Base-by-base conservation (phyloP, 2,888 invertebrate species). In the Drosophila fungiperda region DNA sequence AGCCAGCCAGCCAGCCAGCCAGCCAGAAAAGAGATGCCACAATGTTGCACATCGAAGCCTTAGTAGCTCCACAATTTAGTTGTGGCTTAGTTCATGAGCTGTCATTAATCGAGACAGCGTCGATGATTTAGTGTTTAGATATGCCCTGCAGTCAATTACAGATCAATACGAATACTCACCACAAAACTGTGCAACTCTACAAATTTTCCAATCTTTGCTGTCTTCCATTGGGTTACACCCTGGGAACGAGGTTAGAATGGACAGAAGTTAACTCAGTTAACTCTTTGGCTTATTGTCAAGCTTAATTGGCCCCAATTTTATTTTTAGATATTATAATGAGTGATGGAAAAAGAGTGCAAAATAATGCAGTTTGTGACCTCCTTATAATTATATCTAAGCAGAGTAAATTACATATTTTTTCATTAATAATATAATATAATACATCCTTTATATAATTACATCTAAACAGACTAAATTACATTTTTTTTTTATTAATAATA, bases 71-170 rank as follows among this genome's bases (percentile, higher is more conserved):
- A 87, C 89, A 89, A 84, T 87, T 84, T 84, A 89, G 89, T 89
- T 89, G 89, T 84, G 84, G 80, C 85, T 85, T 82, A 85, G 84
- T 87, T 85, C 89, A 85, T 89, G 84, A 87, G 87, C 85, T 85
- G 84, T 89, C 84, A 85, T 85, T 87, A 85, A 85, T 85, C 85
- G 79, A 76, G 84, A 84, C 87, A 76, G 78, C 61, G n/a, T 55
- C 79, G 58, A 83, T 89, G 87, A 89, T 84, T 87, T 84, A 84
- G 82, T 84, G 78, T 72, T 73, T n/a, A 70, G 84, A 84, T 84
- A 84, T 89, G 84, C 84, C 84, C 84, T 84, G 57, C 69, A 78
- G 84, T 87, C 84, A 89, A 84, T 87, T 84, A 84, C 89, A 84
- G 84, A 84, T 87, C 84, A 89, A 87, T 80, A 64, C 68, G 68